Evolutionary conservation across 1,140 invertebrate species (phyloP).

Genomic region (Stegodyphus dumicola): DNA sequence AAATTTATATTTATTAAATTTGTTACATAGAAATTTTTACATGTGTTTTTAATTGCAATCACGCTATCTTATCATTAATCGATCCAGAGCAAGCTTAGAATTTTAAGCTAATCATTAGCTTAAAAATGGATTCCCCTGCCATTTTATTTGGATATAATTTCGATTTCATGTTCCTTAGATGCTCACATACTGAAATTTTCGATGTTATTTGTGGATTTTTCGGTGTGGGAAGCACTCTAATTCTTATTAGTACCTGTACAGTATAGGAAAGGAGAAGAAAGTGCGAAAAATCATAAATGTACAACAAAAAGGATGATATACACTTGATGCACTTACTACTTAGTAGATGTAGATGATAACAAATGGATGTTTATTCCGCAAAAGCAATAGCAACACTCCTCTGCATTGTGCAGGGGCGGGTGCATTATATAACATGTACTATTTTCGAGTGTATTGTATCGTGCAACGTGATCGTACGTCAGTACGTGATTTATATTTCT

Average conservation of each 20-base stretch:
- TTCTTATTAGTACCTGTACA: conserved; percentile 40
- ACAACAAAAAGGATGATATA: not conserved
- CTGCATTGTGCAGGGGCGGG: conserved; percentile 4
- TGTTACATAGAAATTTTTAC: too few species aligned
- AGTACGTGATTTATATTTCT: conserved; percentile 42
- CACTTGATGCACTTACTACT: conserved; percentile 55
- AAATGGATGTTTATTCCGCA: conserved; percentile 42
- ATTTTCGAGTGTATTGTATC: conserved; percentile 37
- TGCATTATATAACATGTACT: conserved; percentile 48
- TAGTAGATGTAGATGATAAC: conserved; percentile 21
- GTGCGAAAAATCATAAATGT: conserved; percentile 1
- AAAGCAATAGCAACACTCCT: conserved; percentile 41
- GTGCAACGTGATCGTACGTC: conserved; percentile 27
- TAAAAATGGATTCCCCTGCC: too few species aligned
- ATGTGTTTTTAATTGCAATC: too few species aligned
- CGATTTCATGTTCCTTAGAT: not conserved
- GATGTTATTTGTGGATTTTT: conserved; percentile 22
- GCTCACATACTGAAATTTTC: conserved; percentile 13
- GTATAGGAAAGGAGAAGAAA: conserved; percentile 3
- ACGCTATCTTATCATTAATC: too few species aligned
- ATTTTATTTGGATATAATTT: too few species aligned
- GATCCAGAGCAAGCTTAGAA: too few species aligned
- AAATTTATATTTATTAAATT: too few species aligned
- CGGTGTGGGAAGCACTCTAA: conserved; percentile 22
- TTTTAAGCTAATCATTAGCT: too few species aligned